Evolutionary conservation across 2,888 invertebrate species (phyloP).

Genomic region (Eupeodes luniger): DNA sequence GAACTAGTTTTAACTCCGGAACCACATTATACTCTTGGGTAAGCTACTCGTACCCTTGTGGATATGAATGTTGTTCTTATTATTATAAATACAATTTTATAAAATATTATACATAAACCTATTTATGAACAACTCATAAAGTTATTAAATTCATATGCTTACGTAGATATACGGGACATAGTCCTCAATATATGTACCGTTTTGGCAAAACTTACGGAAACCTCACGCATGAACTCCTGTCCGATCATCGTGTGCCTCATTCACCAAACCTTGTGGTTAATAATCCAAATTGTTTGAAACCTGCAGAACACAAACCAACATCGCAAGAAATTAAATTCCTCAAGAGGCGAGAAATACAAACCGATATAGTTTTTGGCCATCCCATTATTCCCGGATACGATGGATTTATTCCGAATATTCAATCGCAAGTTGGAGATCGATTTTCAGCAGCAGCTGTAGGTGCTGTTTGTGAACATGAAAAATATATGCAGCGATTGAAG

Average conservation of each 20-base stretch:
- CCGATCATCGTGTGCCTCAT: slow-evolving; percentile 90
- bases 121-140: not conserved
- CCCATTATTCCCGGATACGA: slow-evolving; percentile 91
- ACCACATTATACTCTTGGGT: slow-evolving; percentile 91
- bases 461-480: slow-evolving; percentile 90
- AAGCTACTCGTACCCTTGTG: slow-evolving; percentile 74
- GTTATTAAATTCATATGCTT: slow-evolving; percentile 3
- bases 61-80: not conserved
- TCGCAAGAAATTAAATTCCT: slow-evolving; percentile 88
- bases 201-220: slow-evolving; percentile 91
- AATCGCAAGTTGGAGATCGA: slow-evolving; percentile 89
- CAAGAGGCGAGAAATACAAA: slow-evolving; percentile 87
- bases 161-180: slow-evolving; percentile 90
- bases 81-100: too few relatives aligned
- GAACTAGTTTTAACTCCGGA: slow-evolving; percentile 85
- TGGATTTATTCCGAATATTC: slow-evolving; percentile 87
- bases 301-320: slow-evolving; percentile 87
- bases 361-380: slow-evolving; percentile 89
- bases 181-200: slow-evolving; percentile 90
- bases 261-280: slow-evolving; percentile 89
- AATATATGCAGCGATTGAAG: slow-evolving; percentile 86
- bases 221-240: slow-evolving; percentile 89
- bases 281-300: slow-evolving; percentile 81
- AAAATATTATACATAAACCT: too few relatives aligned
- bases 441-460: slow-evolving; percentile 90